Evolutionary conservation across 2,888 invertebrate species (phyloP), one percentile per base, ranked within the genome.

Genomic region (Cosmia trapezina): DNA sequence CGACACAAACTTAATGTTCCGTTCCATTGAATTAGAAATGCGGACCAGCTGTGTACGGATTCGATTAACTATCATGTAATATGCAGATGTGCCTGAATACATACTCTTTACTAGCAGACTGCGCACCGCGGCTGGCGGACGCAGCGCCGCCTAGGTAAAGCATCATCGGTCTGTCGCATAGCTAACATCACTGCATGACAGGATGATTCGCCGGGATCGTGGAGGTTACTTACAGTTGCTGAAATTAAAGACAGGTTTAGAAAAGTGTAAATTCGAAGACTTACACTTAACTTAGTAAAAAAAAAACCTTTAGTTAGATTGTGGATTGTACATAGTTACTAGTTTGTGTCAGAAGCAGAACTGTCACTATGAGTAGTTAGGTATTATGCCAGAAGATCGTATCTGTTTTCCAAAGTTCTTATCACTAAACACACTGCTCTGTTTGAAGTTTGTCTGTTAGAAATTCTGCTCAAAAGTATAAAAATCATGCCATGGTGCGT

Each of bases 21-120:
- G 66, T 64, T 49, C 51, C 62, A 67, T 56, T 71, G 77, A 66
- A 70, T 80, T 73, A 83, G 83, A 83, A 77, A 77, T 72, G 80
- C 83, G 66, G 69, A 63, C 41, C 70, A 71, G 80, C 69, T 71
- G 69, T 63, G 59, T 65, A 67, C 64, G 65, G 70, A 66, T 70
- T 78, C 69, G 43, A 80, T 81, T 79, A 67, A 54, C 62, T 57
- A 64, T 77, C 62, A 69, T 71, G 82, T 82, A 74, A 73, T 73
- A 76, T 70, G 69, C 61, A 78, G 70, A 70, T 74, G 28, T 61
- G 43, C 43, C 19, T 53, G 45, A 62, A 59, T 61, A 33, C 49
- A 11, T 59, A 65, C 33, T 7, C 8, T n/a, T n/a, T 14, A 62
- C 47, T 12, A 47, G 54, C 49, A 43, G 66, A 54, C 22, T 47